A percentile compares a stretch with the other conserved stretches of the same genome.
These are phyloP conservation scores for Argopecten irradians DNA, from an alignment of 1,140 invertebrate species.

Conservation along the genomic window DNA sequence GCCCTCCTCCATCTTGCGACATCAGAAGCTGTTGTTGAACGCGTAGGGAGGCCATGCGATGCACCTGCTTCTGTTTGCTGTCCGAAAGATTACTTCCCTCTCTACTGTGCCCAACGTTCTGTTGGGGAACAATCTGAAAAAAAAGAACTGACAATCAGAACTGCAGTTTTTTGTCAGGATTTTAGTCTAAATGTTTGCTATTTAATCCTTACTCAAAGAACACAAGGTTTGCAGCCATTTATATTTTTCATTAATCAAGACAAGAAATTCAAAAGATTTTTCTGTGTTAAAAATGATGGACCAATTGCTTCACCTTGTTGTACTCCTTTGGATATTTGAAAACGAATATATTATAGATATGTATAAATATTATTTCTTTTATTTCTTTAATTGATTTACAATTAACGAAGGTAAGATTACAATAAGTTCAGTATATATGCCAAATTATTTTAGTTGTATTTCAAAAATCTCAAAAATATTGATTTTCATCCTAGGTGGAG, in stretches of 20 bases:
- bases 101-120: conserved; percentile 15
- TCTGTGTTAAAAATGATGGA: too few relatives aligned
- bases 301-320: too few relatives aligned
- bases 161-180: not conserved
- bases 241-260: too few relatives aligned
- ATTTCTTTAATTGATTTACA: too few relatives aligned
- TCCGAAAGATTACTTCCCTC: conserved; percentile 41
- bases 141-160: not conserved
- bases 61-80: conserved; percentile 52
- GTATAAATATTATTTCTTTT: too few relatives aligned
- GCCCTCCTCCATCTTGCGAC: not conserved
- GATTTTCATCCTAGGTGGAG: not conserved
- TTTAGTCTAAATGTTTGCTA: too few relatives aligned
- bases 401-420: too few relatives aligned
- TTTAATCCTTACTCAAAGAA: too few relatives aligned
- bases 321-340: too few relatives aligned
- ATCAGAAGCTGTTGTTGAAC: conserved; percentile 53
- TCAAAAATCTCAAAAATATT: not conserved
- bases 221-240: too few relatives aligned
- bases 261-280: too few relatives aligned
- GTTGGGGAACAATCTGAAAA: conserved; percentile 27
- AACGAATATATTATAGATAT: too few relatives aligned
- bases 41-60: conserved; percentile 58
- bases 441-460: not conserved
- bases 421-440: not conserved